A percentile compares a stretch with the other conserved stretches of the same genome.
Evolutionary conservation across 2,113 vertebrate species (phyloP).

Genomic region (Burhinus oedicnemus): DNA sequence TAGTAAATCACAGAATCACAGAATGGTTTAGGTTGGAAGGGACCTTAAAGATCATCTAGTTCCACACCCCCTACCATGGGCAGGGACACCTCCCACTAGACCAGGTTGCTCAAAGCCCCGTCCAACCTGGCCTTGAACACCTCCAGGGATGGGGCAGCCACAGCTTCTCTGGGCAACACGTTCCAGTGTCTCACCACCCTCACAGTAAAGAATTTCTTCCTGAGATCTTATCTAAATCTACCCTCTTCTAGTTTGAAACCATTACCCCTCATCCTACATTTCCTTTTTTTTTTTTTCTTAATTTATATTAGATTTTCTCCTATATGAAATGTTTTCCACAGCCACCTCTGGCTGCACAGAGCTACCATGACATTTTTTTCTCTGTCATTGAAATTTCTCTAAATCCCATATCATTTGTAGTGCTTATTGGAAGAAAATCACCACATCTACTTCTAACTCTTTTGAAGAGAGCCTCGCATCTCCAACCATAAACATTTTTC

Average conservation of each 20-base stretch:
- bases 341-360: not conserved
- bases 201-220: no score
- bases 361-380: not conserved
- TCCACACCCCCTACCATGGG: no score
- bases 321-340: not conserved
- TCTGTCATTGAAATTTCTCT: not conserved
- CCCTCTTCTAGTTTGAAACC: no score
- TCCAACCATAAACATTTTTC: not conserved
- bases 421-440: not conserved
- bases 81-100: no score
- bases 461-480: not conserved
- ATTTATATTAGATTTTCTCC: not conserved
- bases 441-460: not conserved
- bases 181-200: no score
- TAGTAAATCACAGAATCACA: not conserved
- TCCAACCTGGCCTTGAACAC: no score
- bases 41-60: no score
- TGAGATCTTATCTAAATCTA: no score
- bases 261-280: not conserved
- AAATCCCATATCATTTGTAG: not conserved
- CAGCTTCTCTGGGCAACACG: no score
- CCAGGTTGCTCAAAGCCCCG: no score
- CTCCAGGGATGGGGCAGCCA: no score
- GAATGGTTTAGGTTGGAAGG: no score
- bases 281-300: not conserved